Evolutionary conservation across 2,888 invertebrate species (phyloP), one percentile per base, ranked within the genome.

Genomic region (Salticus scenicus): DNA sequence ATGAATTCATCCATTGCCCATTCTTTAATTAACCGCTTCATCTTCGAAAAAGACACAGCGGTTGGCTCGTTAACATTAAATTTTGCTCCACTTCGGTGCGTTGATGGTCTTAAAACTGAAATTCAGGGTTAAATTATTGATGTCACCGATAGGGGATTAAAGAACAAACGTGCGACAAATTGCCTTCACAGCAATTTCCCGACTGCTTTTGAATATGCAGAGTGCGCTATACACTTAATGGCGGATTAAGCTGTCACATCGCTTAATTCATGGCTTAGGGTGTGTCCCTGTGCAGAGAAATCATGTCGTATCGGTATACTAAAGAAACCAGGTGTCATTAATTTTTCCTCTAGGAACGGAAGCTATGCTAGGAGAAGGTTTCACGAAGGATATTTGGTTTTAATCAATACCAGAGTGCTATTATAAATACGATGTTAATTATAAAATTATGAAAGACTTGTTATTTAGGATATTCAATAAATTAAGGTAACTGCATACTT

Each of bases 121-220:
- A 80, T 73, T 80, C 67, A 47, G 47, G 33, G 51, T 71, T 71
- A 73, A 81, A 75, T 70, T 81, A 81, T 75, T 74, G 75, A 74
- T 70, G 66, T 27, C 30, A 67, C 69, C 47, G 67, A 74, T 64
- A 74, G 81, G n/a, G 81, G 81, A 81, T 81, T 75, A 75, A 24
- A 57, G 70, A 41, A 74, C 37, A 81, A 81, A 81, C 70, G 80
- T 81, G 81, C 69, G 81, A 81, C 75, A 75, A 81, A 81, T 69
- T 74, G 63, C 75, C 66, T 67, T 69, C 75, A 33, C 37, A 42
- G 80, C 66, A 64, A 80, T 80, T 80, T 37, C 42, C 70, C 37
- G 24, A 74, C 67, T 75, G 63, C 75, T 70, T 81, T 63, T 74
- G 74, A 81, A 75, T 81, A 81, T 75, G 81, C 81, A 75, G 63